Percentiles rank a stretch among this genome's conserved stretches.
These are phyloP conservation scores for Thomomys bottae DNA, from an alignment of 2,113 vertebrate species.

Conservation along the genomic window DNA sequence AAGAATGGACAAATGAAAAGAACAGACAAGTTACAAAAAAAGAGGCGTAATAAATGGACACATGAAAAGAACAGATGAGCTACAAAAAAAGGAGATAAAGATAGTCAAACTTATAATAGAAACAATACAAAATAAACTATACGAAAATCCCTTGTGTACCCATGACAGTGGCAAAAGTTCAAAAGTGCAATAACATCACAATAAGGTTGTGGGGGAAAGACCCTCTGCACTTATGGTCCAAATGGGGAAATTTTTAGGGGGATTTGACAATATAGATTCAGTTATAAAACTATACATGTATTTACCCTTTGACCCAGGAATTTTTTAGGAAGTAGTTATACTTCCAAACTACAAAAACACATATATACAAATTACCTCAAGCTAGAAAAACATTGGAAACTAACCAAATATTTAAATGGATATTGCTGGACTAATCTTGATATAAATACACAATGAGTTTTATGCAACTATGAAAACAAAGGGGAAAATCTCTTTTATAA, in stretches of 20 bases:
- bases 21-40: background rate
- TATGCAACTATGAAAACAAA: no score
- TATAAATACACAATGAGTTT: no score
- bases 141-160: background rate
- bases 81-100: no score
- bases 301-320: background rate
- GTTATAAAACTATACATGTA: background rate
- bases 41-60: background rate
- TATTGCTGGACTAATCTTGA: no score
- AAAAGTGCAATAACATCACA: background rate
- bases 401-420: no score
- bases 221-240: background rate
- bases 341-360: no score
- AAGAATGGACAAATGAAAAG: constrained; percentile 11
- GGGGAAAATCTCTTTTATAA: no score
- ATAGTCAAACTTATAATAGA: no score
- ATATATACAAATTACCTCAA: no score
- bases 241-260: background rate
- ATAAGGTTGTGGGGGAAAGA: background rate
- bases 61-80: no score
- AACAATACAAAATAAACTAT: background rate
- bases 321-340: background rate
- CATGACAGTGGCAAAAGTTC: background rate
- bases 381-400: no score
- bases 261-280: background rate